Conservation (phyloP, 2,797 vertebrate species). For the Acipenser ruthenus region DNA sequence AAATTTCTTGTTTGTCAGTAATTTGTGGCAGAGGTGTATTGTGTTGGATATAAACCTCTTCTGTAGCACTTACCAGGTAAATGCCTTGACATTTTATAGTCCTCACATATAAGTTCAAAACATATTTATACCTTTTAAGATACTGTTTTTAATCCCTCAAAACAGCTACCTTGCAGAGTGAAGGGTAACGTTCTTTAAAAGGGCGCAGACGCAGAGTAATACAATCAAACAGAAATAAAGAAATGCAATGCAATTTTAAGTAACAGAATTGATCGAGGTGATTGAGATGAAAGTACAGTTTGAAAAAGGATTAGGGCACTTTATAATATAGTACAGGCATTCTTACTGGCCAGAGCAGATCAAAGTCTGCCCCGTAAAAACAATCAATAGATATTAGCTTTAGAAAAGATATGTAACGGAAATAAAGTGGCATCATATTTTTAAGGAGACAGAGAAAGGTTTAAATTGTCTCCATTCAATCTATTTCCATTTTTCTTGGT, state of each 20-base stretch:
- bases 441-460: constrained; percentile 28
- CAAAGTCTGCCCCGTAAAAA: constrained; percentile 21
- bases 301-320: constrained; percentile 6
- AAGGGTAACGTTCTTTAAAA: neutral
- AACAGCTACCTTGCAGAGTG: neutral
- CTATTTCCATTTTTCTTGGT: constrained; percentile 26
- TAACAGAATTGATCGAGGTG: constrained; percentile 20
- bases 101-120: no score
- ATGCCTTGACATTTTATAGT: no score
- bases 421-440: constrained; percentile 29
- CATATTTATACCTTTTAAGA: no score
- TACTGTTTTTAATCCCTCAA: no score
- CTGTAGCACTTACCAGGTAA: no score
- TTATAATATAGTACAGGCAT: constrained; percentile 15
- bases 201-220: neutral
- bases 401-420: constrained; percentile 26
- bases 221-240: constrained; percentile 18
- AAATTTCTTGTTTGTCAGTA: no score
- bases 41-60: no score
- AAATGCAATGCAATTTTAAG: neutral
- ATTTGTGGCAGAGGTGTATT: no score
- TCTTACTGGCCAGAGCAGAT: constrained; percentile 19
- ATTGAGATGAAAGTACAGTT: constrained; percentile 9
- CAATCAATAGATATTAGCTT: constrained; percentile 39
- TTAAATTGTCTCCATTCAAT: constrained; percentile 29